These are phyloP conservation scores for Cecidostiba fungosa DNA, from an alignment of 2,888 invertebrate genomes.

Conservation along the genomic window DNA sequence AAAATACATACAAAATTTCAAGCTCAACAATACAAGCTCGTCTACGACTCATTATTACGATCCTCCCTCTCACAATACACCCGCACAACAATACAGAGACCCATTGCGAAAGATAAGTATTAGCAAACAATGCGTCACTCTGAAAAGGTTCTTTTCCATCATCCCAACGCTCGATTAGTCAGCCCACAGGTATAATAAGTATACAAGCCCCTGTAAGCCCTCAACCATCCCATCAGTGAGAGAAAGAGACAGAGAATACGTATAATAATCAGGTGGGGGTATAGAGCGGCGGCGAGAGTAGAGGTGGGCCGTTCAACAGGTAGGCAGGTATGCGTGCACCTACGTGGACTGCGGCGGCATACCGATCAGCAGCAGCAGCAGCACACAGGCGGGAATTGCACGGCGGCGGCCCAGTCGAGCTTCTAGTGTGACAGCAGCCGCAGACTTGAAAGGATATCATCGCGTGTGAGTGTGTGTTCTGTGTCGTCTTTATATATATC, in stretches of 20 bases:
- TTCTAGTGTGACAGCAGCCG: not conserved
- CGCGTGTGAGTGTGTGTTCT: not conserved
- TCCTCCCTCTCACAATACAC: no score
- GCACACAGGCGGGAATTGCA: constrained; percentile 34
- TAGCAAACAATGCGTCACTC: not conserved
- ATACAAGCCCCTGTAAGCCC: not conserved
- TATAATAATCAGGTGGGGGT: not conserved
- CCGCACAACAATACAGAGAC: not conserved
- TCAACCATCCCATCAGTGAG: not conserved
- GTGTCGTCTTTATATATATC: not conserved
- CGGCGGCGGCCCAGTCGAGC: constrained; percentile 14
- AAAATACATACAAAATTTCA: constrained; percentile 35
- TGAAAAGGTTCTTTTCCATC: not conserved
- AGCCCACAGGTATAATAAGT: not conserved
- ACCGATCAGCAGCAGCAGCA: constrained; percentile 55
- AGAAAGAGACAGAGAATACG: not conserved
- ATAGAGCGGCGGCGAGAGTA: not conserved
- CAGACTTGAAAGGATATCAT: not conserved
- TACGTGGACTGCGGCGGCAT: constrained; percentile 62
- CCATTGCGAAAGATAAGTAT: not conserved
- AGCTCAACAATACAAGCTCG: not conserved
- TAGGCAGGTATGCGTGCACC: constrained; percentile 62
- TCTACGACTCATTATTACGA: not conserved
- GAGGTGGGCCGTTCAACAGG: constrained; percentile 24
- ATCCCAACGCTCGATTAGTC: constrained; percentile 2